Conservation (phyloP, 1,140 invertebrate genomes). For the Plutomurus gul region DNA sequence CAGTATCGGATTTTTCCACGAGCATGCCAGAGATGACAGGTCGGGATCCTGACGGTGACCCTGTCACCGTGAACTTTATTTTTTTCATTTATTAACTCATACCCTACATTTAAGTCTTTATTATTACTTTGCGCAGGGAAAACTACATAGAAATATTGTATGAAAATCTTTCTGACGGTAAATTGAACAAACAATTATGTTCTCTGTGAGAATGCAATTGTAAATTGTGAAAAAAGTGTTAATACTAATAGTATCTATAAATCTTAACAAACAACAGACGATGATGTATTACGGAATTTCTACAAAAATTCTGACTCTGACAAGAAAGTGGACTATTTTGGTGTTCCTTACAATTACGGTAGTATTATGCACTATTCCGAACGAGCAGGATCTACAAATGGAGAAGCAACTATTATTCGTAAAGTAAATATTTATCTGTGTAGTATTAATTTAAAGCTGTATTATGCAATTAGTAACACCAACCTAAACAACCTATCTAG, state of each 20-base stretch:
- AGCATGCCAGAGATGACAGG: constrained; percentile 53
- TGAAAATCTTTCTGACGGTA: background rate
- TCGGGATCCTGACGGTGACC: constrained; percentile 47
- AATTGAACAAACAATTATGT: background rate
- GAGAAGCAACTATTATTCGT: constrained; percentile 40
- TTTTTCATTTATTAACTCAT: background rate
- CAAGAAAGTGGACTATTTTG: constrained; percentile 25
- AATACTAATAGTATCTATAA: too few relatives aligned
- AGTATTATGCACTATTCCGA: constrained; percentile 48
- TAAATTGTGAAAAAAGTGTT: background rate
- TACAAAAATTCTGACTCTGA: constrained; percentile 42
- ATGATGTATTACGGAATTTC: constrained; percentile 40
- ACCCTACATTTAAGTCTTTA: background rate
- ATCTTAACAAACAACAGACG: background rate
- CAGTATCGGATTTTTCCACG: constrained; percentile 53
- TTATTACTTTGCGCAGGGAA: too few relatives aligned
- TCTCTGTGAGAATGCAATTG: background rate
- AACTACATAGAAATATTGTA: constrained; percentile 15
- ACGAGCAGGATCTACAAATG: constrained; percentile 43
- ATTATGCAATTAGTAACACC: too few relatives aligned
- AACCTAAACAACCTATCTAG: too few relatives aligned
- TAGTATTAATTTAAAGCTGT: too few relatives aligned
- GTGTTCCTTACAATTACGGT: constrained; percentile 47
- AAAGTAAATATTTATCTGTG: too few relatives aligned
- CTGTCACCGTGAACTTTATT: constrained; percentile 30